Evolutionary conservation across 2,113 vertebrate genomes (phyloP).

Genomic region (Gallinago jamesoni): DNA sequence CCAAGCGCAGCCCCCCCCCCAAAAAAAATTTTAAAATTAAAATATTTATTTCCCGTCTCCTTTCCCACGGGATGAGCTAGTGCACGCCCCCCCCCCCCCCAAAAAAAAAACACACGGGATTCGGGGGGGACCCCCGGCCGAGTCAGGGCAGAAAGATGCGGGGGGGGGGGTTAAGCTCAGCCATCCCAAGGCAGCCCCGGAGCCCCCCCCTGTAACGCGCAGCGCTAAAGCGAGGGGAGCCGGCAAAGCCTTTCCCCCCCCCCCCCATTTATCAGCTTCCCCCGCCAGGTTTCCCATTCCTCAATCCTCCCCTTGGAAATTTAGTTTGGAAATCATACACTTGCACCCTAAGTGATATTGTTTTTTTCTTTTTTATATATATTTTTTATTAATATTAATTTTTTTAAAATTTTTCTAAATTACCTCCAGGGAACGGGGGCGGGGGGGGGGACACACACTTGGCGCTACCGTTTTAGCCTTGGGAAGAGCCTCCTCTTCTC

Average conservation of each 20-base stretch:
- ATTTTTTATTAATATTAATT: too few species aligned
- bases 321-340: not conserved
- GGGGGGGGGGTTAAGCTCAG: not conserved
- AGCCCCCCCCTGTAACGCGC: not conserved
- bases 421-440: not conserved
- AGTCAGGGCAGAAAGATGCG: not conserved
- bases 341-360: not conserved
- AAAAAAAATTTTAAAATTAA: not conserved
- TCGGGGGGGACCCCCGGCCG: not conserved
- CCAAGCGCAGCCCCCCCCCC: not conserved
- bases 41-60: not conserved
- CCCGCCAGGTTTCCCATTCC: not conserved
- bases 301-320: not conserved
- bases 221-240: not conserved
- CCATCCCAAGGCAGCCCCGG: not conserved
- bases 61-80: not conserved
- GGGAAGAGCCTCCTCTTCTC: constrained; percentile 26
- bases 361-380: not conserved
- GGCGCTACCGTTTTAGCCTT: not conserved
- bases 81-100: not conserved
- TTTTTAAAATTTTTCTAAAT: not conserved
- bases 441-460: not conserved
- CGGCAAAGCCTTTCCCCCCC: not conserved
- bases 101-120: not conserved
- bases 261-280: not conserved